These are phyloP conservation scores for Platypus cylindrus DNA, from an alignment of 2,888 invertebrate genomes.

Conservation along the genomic window DNA sequence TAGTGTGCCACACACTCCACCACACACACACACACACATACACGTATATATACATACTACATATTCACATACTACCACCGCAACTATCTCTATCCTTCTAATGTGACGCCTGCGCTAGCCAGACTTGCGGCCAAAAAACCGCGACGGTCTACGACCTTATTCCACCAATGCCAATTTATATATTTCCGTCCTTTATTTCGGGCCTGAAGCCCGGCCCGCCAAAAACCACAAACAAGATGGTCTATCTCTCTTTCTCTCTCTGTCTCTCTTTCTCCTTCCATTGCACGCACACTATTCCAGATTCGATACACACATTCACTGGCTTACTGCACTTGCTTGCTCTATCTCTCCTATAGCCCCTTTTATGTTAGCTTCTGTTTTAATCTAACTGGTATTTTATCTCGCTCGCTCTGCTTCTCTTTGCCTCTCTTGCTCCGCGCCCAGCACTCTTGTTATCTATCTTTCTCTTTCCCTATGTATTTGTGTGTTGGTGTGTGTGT, in stretches of 20 bases:
- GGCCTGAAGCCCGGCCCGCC: constrained; percentile 56
- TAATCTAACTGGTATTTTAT: constrained; percentile 30
- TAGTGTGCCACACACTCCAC: too few relatives aligned
- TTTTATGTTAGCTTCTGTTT: constrained; percentile 36
- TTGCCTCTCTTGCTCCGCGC: too few relatives aligned
- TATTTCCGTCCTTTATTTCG: constrained; percentile 54
- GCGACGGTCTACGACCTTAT: constrained; percentile 34
- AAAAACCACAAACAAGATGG: constrained; percentile 53
- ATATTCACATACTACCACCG: too few relatives aligned
- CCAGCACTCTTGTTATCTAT: constrained; percentile 6
- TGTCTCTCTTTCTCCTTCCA: too few relatives aligned
- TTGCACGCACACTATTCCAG: too few relatives aligned
- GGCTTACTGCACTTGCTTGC: constrained; percentile 38
- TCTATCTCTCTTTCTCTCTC: constrained; percentile 44
- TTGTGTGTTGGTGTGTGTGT: constrained; percentile 15
- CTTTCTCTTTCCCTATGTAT: constrained; percentile 26
- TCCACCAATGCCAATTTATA: constrained; percentile 43
- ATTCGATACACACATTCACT: constrained; percentile 27
- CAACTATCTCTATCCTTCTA: constrained; percentile 23
- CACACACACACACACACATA: too few relatives aligned
- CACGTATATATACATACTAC: too few relatives aligned
- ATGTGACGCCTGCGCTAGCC: constrained; percentile 33
- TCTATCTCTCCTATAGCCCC: constrained; percentile 32
- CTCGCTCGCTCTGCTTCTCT: constrained; percentile 12
- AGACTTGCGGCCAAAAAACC: constrained; percentile 36